Base-by-base conservation (phyloP, 2,113 vertebrate genomes). In the Cavia aperea region DNA sequence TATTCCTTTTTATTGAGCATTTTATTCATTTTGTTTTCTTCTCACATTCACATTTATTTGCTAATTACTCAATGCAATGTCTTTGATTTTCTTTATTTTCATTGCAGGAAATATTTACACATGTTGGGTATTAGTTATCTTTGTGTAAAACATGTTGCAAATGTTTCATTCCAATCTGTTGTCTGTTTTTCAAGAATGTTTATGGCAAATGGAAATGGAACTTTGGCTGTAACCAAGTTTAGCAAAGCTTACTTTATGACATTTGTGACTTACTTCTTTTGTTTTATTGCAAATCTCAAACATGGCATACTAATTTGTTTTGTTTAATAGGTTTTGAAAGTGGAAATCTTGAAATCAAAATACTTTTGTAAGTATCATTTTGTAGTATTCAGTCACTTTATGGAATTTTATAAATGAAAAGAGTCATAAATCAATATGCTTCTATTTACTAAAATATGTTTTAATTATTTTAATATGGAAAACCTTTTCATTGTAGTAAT, bases 41-140 rank as follows among this genome's bases (percentile, higher is more conserved):
- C 14, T 92, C 4, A 26, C 49, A 66, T 91, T 92, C 11, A 79
- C 58, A 82, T 63, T 70, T 77, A 24, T 73, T 91, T 91, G 15
- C 1, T 19, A 81, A 24, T 65, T 89, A 73, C 60, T 90, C 79
- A 88, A 86, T 18, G 73, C 46, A 70, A 23, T 84, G 73, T 4
- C 5, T 73, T 79, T 90, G 60, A 86, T 86, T 93, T 93, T 79
- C 46, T 60, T 92, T 49, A 91, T 84, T 95, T 81, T n/a, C 18
- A 75, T 89, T 70, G 29, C 65, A 77, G 21, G 9, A 91, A 88
- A 90, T 82, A 83, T 78, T 93, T 92, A 58, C 68, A 26, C n/a
- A 49, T 49, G 24, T 4, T n/a, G 4, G 16, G 60, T 66, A 65
- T 89, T 36, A 92, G 54, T 92, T 62, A 6, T 88, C 14, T 82